Conservation (phyloP, 2,797 vertebrate genomes). For the Alauda arvensis region DNA sequence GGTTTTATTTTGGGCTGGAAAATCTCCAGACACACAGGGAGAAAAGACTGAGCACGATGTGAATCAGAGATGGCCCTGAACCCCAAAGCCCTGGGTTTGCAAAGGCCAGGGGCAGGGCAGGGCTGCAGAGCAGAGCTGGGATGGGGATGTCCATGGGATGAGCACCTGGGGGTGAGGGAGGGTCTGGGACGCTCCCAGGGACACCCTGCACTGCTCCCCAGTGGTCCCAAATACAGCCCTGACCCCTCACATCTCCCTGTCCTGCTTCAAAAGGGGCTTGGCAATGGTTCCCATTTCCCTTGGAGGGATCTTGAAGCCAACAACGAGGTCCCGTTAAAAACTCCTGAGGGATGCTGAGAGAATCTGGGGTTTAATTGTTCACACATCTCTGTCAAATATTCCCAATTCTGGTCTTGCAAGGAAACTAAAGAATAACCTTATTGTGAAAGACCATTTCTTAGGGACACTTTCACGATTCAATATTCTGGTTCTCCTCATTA, state of each 20-base stretch:
- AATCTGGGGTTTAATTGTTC: background rate
- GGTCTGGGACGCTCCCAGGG: background rate
- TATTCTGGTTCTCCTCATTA: background rate
- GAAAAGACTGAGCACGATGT: fast-evolving
- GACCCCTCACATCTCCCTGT: background rate
- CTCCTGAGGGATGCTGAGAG: background rate
- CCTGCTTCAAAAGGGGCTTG: background rate
- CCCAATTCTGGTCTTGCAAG: background rate
- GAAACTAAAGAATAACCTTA: background rate
- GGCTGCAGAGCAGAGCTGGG: background rate
- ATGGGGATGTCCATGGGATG: fast-evolving
- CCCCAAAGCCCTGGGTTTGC: background rate
- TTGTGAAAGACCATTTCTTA: background rate
- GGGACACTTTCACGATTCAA: background rate
- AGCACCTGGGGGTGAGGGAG: background rate
- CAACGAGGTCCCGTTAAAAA: background rate
- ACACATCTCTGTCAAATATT: background rate
- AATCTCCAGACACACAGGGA: background rate
- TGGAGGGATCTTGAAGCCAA: fast-evolving
- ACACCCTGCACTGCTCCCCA: background rate
- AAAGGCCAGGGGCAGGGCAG: background rate
- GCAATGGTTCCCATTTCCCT: background rate
- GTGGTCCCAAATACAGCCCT: background rate
- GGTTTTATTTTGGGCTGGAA: background rate
- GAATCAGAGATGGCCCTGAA: background rate